Evolutionary conservation across 2,888 invertebrate genomes (phyloP), one percentile per base, ranked within the genome.

Genomic region (Sinohyriopsis cumingii): DNA sequence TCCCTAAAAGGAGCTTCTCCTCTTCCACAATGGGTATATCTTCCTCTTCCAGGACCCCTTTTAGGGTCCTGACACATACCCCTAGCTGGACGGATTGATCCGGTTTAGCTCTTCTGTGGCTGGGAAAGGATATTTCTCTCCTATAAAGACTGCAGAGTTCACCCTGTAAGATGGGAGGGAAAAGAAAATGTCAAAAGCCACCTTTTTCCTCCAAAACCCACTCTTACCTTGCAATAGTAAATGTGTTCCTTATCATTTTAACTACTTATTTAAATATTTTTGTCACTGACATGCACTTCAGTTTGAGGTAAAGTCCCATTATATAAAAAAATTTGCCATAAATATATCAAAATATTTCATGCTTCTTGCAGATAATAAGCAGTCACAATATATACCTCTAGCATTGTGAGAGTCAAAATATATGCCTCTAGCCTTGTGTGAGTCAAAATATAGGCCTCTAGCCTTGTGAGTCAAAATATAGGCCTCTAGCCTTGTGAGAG

Each of bases 81-180:
- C 80, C 81, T 5, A 85, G 68, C 22, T 74, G 68, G 22, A 67
- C 9, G 4, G 70, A 63, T 54, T 19, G 28, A 18, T 24, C 19
- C 19, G 55, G 54, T n/a, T 55, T 25, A 20, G 18, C 1, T n/a
- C 7, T 59, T 61, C 24, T 9, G 55, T 12, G 15, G 18, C 55
- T 65, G 20, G 24, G 7, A 24, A 56, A 45, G 4, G 63, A 20
- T 24, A 78, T 45, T 7, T 76, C 65, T 1, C 75, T 67, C 55
- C 78, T 82, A 71, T 86, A 86, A 28, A 82, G 73, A 66, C 85
- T 86, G 55, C 85, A 66, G 2, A 85, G 68, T 61, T 82, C 71
- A 28, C 81, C 78, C 86, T 86, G 76, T n/a, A 69, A 55, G 25
- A 22, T 24, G 15, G 57, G 7, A 55, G 28, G 7, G 28, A 5